Base-by-base conservation (phyloP, 2,888 invertebrate genomes). In the Cancer borealis region DNA sequence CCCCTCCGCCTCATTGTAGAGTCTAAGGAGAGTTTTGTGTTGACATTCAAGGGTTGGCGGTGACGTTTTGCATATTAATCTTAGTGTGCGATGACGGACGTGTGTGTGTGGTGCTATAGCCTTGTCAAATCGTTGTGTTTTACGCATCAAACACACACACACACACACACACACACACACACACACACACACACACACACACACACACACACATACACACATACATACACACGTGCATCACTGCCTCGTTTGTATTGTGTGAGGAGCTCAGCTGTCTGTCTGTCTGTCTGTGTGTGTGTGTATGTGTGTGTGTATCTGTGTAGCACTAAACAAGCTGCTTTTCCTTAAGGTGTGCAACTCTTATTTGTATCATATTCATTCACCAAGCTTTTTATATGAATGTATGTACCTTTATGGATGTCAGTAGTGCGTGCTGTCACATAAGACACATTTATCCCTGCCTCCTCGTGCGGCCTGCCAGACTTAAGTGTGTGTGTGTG, bases 11-110 rank as follows among this genome's bases (percentile, higher is more conserved):
- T 84, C 39, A 84, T 84, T 84, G 84, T 30, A 30, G 30, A 84
- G 84, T 39, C 84, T 10, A 84, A 14, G 39, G 84, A 84, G 84
- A 39, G 84, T 39, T 84, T 84, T 84, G 84, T 39, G 84, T 84
- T 84, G 84, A 84, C 84, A 84, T 84, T 84, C 84, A 84, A n/a
- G 84, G 84, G 39, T 84, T 84, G 39, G 14, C 84, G 84, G 84
- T 30, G 84, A 84, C 84, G 84, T 84, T 84, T 84, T 84, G 84
- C 84, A 84, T 84, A 39, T 84, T 84, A 84, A 84, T 10, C 84
- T 39, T 30, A 14, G 84, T 39, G 84, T 39, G 21, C 21, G 30
- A n/a, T 84, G 84, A 84, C 39, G 84, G 14, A 84, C 84, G 84
- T 84, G 84, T 84, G 84, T 39, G 30, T 17, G 39, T 39, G 39